These are phyloP conservation scores for Steinernema carpocapsae DNA, from an alignment of 2,888 invertebrate species.

Conservation along the genomic window DNA sequence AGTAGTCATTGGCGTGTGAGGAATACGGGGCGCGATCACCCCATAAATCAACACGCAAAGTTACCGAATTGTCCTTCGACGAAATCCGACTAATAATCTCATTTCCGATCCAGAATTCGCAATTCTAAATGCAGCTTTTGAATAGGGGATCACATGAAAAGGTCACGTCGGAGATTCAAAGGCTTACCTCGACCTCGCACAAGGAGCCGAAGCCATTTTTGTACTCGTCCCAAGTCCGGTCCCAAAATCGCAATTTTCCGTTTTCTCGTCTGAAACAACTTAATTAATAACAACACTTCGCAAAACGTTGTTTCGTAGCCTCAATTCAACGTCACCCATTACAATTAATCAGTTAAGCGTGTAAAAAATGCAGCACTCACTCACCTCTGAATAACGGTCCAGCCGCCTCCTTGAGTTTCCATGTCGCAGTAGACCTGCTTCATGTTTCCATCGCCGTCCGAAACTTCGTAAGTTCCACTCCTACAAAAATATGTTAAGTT, in stretches of 20 bases:
- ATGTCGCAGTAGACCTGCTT: slow-evolving; percentile 47
- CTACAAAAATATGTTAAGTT: slow-evolving; percentile 34
- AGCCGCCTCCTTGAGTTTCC: slow-evolving; percentile 46
- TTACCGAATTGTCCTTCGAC: slow-evolving; percentile 41
- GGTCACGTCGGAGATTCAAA: background rate
- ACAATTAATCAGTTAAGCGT: too few species aligned
- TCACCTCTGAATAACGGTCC: slow-evolving; percentile 50
- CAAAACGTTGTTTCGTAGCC: slow-evolving; percentile 47
- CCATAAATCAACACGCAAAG: slow-evolving; percentile 55
- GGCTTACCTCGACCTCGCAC: slow-evolving; percentile 23
- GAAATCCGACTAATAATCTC: slow-evolving; percentile 53
- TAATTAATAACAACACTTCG: background rate
- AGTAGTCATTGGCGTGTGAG: slow-evolving; percentile 46
- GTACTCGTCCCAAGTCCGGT: slow-evolving; percentile 57
- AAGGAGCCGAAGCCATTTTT: slow-evolving; percentile 58
- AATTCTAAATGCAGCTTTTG: slow-evolving; percentile 39
- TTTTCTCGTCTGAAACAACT: slow-evolving; percentile 48
- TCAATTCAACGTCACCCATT: slow-evolving; percentile 37
- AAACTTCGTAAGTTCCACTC: slow-evolving; percentile 36
- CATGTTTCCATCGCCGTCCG: slow-evolving; percentile 20
- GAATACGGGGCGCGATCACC: slow-evolving; percentile 58
- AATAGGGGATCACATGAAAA: slow-evolving; percentile 9
- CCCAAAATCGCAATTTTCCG: slow-evolving; percentile 52
- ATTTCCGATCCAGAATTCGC: slow-evolving; percentile 58
- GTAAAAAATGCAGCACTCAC: too few species aligned